Evolutionary conservation across 2,113 vertebrate species (phyloP).

Genomic region (Ellobius talpinus): DNA sequence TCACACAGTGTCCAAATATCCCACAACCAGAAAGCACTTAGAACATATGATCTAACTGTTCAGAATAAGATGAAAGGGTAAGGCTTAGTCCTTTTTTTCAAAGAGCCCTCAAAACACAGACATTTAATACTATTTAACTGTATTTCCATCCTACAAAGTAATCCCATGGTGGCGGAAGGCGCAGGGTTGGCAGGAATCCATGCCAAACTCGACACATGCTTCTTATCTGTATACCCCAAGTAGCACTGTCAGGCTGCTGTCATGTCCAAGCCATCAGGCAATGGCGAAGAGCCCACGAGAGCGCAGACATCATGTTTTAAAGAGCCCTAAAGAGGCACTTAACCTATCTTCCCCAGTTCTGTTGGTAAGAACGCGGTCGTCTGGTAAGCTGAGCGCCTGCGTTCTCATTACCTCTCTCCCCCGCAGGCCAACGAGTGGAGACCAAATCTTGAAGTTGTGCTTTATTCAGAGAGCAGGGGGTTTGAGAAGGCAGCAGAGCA

Average conservation of each 20-base stretch:
- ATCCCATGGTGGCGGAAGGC: neutral
- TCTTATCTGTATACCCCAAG: neutral
- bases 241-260: neutral
- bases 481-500: neutral
- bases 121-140: neutral
- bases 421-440: neutral
- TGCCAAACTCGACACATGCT: neutral
- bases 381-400: neutral
- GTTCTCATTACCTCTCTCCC: neutral
- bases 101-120: neutral
- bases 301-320: neutral
- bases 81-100: neutral
- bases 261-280: neutral
- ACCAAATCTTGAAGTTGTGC: neutral
- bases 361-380: neutral
- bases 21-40: neutral
- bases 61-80: neutral
- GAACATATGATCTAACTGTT: conserved; percentile 21
- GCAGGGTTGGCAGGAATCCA: neutral
- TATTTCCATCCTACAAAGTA: neutral
- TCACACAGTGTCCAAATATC: neutral
- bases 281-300: neutral
- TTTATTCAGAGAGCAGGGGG: neutral
- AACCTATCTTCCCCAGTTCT: neutral
- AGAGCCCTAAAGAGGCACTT: neutral